Conservation (phyloP, 2,797 vertebrate genomes). For the Spinus pinus region DNA sequence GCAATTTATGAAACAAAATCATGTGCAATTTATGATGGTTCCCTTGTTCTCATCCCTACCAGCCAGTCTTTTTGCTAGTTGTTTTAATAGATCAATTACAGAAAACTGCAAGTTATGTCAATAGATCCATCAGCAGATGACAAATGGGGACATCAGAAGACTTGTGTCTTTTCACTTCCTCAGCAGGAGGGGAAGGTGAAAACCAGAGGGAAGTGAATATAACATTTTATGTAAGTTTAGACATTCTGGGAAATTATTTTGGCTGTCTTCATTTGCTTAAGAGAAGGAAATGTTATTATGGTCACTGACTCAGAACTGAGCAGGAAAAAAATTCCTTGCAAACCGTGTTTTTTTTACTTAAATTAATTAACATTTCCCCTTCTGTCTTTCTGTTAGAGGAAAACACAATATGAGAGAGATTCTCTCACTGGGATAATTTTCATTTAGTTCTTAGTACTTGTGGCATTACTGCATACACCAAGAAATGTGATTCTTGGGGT, state of each 20-base stretch:
- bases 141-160: background rate
- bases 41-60: background rate
- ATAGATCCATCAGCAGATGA: background rate
- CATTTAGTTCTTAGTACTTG: background rate
- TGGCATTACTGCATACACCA: background rate
- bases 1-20: background rate
- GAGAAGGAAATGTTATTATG: background rate
- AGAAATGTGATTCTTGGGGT: background rate
- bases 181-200: background rate
- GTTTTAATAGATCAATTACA: background rate
- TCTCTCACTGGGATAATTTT: background rate
- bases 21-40: background rate
- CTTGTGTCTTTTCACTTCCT: background rate
- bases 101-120: background rate
- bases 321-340: background rate
- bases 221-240: background rate
- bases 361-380: background rate
- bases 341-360: background rate
- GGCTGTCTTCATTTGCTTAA: background rate
- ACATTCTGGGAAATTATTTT: background rate
- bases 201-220: background rate
- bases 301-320: background rate
- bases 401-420: background rate
- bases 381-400: background rate
- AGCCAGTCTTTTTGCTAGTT: background rate